Evolutionary conservation across 2,797 vertebrate species (phyloP).

Genomic region (Ara ararauna): DNA sequence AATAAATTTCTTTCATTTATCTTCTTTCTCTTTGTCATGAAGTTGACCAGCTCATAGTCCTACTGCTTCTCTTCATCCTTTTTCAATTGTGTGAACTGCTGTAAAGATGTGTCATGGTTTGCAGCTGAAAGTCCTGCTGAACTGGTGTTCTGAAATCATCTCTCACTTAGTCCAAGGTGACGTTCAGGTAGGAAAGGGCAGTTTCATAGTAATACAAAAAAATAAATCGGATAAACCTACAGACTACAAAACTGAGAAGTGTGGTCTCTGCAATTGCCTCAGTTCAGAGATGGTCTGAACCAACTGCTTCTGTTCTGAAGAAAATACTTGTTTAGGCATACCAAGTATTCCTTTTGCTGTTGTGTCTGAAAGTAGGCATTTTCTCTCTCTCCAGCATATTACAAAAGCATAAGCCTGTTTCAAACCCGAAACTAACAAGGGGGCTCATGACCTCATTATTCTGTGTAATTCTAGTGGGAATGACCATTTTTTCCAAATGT

Average conservation of each 20-base stretch:
- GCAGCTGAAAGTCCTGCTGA: background rate
- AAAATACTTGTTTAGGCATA: slow-evolving; percentile 3
- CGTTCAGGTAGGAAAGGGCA: background rate
- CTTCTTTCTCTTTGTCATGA: background rate
- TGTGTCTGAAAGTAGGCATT: slow-evolving; percentile 33
- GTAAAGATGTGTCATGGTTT: background rate
- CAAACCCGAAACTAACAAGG: background rate
- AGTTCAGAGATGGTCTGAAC: background rate
- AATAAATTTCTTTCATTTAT: background rate
- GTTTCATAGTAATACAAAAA: background rate
- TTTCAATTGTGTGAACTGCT: background rate
- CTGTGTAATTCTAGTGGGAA: background rate
- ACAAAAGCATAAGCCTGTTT: background rate
- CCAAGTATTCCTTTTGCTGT: background rate
- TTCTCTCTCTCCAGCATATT: slow-evolving; percentile 23
- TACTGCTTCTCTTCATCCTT: background rate
- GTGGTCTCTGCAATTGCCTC: background rate
- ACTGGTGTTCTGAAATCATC: slow-evolving; percentile 12
- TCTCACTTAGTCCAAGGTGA: background rate
- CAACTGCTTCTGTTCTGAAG: background rate
- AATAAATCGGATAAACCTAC: background rate
- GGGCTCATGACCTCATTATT: background rate
- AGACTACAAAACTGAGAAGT: background rate
- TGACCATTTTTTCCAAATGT: background rate
- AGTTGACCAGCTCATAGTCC: background rate